Evolutionary conservation across 2,888 invertebrate genomes (phyloP).

Genomic region (Automeris io): DNA sequence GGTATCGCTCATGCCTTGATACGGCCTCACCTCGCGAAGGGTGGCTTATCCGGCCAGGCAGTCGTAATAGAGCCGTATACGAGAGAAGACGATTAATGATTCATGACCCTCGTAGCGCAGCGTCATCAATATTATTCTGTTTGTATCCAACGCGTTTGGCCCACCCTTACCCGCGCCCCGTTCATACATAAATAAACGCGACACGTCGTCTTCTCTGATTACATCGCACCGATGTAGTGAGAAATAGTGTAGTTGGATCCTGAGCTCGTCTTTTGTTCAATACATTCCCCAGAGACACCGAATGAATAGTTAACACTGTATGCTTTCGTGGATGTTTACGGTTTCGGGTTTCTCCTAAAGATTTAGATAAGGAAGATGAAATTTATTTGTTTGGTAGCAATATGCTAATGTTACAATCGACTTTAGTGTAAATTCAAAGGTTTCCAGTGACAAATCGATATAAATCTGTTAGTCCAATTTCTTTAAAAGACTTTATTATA

Average conservation of each 20-base stretch:
- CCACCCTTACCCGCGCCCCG: constrained; percentile 73
- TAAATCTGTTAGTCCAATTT: constrained; percentile 23
- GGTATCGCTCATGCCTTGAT: constrained; percentile 3
- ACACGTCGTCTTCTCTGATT: constrained; percentile 78
- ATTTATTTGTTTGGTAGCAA: constrained; percentile 71
- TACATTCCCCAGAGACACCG: constrained; percentile 64
- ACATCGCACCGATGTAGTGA: constrained; percentile 77
- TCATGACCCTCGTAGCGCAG: constrained; percentile 75
- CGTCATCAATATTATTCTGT: constrained; percentile 78
- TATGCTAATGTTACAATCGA: constrained; percentile 70
- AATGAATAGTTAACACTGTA: constrained; percentile 71
- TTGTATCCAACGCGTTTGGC: constrained; percentile 71
- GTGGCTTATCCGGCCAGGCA: constrained; percentile 69
- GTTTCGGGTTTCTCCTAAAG: constrained; percentile 74
- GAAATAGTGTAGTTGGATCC: constrained; percentile 74
- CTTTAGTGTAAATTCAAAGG: constrained; percentile 51
- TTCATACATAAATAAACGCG: constrained; percentile 77
- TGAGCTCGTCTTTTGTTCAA: constrained; percentile 72
- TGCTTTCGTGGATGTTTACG: constrained; percentile 69
- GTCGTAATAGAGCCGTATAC: constrained; percentile 75
- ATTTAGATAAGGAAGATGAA: constrained; percentile 65
- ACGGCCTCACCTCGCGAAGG: constrained; percentile 47
- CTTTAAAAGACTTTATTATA: neutral
- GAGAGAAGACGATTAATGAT: constrained; percentile 75
- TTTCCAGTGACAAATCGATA: constrained; percentile 40